Conservation (phyloP, 2,797 vertebrate genomes). For the Neosilurus hyrtlii region DNA sequence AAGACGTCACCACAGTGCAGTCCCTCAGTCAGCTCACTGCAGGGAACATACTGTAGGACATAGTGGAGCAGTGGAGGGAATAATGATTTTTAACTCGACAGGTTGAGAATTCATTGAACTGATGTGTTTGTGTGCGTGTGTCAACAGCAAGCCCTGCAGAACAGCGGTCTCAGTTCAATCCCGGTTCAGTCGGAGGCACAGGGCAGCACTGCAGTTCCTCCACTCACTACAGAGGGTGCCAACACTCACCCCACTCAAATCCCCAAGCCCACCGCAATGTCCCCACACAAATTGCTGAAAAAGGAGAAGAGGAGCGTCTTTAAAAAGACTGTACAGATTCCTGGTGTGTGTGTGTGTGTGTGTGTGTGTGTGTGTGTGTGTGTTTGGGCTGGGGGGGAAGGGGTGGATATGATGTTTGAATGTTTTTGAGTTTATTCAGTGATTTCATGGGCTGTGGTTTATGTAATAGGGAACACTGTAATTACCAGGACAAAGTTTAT, state of each 20-base stretch:
- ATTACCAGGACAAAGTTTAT: not conserved
- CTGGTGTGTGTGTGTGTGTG: conserved; percentile 72
- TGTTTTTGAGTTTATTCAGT: not conserved
- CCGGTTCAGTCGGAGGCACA: conserved; percentile 81
- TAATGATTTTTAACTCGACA: not conserved
- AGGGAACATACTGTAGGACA: not conserved
- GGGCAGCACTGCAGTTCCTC: conserved; percentile 66
- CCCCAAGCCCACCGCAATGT: conserved; percentile 69
- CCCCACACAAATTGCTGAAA: conserved; percentile 75
- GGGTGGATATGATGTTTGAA: not conserved
- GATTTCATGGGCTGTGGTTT: not conserved
- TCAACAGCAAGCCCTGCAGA: conserved; percentile 95
- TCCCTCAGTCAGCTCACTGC: not conserved
- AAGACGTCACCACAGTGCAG: not conserved
- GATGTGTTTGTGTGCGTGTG: not conserved
- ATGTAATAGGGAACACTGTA: not conserved
- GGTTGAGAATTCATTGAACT: not conserved
- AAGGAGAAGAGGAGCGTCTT: conserved; percentile 90
- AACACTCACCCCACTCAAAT: conserved; percentile 56
- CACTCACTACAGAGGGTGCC: conserved; percentile 63
- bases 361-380: conserved; percentile 50
- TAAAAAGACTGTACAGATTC: conserved; percentile 87
- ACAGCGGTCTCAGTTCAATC: conserved; percentile 93
- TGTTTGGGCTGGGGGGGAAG: conserved; percentile 53
- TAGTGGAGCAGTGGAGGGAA: not conserved